Evolutionary conservation across 53 echinoderm and acorn worm genomes (phyloP).

Genomic region (Luidia sarsii): DNA sequence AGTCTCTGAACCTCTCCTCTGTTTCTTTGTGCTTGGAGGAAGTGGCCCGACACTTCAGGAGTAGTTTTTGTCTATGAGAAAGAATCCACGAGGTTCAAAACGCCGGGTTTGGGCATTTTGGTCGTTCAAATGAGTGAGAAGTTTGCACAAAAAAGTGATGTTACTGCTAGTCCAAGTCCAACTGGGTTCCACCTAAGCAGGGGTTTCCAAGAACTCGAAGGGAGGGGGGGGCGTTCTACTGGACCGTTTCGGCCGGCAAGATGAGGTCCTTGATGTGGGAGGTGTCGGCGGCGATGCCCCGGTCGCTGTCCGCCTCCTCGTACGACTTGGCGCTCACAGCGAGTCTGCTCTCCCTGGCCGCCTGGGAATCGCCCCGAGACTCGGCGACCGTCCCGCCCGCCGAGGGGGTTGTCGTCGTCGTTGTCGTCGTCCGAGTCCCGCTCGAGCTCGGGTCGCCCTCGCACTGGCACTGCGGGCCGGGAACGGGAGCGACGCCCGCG

Average conservation of each 20-base stretch:
- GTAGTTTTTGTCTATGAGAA: no score
- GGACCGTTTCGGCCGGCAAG: constrained; percentile 39
- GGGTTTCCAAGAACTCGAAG: no score
- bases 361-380: not conserved
- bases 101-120: no score
- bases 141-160: not conserved
- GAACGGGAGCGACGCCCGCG: not conserved
- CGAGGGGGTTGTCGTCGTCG: not conserved
- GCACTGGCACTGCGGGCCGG: not conserved
- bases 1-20: no score
- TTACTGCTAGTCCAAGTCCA: not conserved
- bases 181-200: no score
- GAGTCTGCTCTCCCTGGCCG: not conserved
- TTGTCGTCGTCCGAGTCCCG: not conserved
- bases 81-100: no score
- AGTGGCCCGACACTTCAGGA: no score
- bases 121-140: not conserved
- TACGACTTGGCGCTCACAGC: not conserved
- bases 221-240: not conserved
- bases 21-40: no score
- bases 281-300: constrained; percentile 15
- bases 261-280: constrained; percentile 27
- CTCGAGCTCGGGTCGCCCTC: not conserved
- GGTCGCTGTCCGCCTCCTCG: not conserved
- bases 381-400: not conserved